Evolutionary conservation across 2,797 vertebrate species (phyloP), one percentile per base, ranked within the genome.

Genomic region (Labroides dimidiatus): DNA sequence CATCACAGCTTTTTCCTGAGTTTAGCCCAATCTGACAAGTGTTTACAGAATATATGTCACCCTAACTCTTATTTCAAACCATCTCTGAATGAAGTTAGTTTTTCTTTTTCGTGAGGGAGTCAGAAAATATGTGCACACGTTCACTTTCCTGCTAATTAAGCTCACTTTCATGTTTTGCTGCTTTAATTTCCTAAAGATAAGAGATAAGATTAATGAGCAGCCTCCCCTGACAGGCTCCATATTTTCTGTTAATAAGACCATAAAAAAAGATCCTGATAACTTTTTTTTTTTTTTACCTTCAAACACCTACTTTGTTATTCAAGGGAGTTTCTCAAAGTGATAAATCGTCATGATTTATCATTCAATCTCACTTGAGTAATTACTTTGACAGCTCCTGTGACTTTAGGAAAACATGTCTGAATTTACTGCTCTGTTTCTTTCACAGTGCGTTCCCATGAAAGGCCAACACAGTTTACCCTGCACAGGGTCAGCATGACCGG

Each of bases 401-500:
- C 64, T 62, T 48, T 10, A 64, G 14, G 47, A 59, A 49, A 67
- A 55, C 54, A 3, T 19, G 15, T 68, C 10, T 17, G 42, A 70
- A 56, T 15, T 16, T 53, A 42, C 24, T 14, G 6, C 13, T 27
- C 27, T 19, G 42, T 53, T 50, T 33, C n/a, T 4, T 21, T 33
- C n/a, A n/a, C 17, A 24, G 39, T 33, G 6, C 17, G 47, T 51
- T 33, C 63, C 50, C 54, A 17, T 19, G 41, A 49, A 55, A 52
- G 65, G 69, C 52, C 3, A 53, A 69, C 56, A 55, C 63, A 17
- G 24, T 21, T 51, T 62, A 54, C 37, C 54, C 47, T 16, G 4
- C 0, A 1, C 49, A 10, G 72, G 85, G 81, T 85, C 84, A 43
- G 11, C n/a, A 8, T 73, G 89, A 87, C 86, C 84, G 6, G 4